Conservation (phyloP, 2,888 invertebrate species). For the Cephus pulcher region DNA sequence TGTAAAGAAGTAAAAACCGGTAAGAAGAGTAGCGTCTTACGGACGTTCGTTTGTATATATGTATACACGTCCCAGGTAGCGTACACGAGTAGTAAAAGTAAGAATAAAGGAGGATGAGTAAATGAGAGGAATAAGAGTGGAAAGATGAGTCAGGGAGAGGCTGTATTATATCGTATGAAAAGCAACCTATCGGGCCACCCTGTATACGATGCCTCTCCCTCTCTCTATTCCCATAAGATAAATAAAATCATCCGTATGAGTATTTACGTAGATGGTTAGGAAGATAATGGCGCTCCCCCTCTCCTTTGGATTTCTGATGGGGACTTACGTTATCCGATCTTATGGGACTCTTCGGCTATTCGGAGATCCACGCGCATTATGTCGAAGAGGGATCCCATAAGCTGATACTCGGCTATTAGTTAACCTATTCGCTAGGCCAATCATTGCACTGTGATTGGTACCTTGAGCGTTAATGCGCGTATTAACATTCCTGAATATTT, state of each 20-base stretch:
- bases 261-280: conserved; percentile 45
- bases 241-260: conserved; percentile 52
- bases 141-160: neutral
- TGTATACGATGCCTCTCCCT: neutral
- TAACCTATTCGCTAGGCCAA: neutral
- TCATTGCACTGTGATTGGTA: neutral
- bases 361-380: conserved; percentile 19
- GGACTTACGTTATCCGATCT: conserved; percentile 46
- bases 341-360: conserved; percentile 38
- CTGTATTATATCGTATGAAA: neutral
- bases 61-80: conserved; percentile 18
- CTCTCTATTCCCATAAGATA: conserved; percentile 30
- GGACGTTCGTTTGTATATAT: conserved; percentile 13
- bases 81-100: neutral
- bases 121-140: neutral
- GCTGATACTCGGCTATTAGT: neutral
- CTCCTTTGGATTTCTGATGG: conserved; percentile 37
- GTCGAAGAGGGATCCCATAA: neutral
- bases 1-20: neutral
- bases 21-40: conserved; percentile 5
- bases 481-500: neutral
- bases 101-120: neutral
- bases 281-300: conserved; percentile 38
- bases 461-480: neutral
- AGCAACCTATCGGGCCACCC: conserved; percentile 5